Evolutionary conservation across 2,113 vertebrate species (phyloP), one percentile per base, ranked within the genome.

Genomic region (Xenus cinereus): DNA sequence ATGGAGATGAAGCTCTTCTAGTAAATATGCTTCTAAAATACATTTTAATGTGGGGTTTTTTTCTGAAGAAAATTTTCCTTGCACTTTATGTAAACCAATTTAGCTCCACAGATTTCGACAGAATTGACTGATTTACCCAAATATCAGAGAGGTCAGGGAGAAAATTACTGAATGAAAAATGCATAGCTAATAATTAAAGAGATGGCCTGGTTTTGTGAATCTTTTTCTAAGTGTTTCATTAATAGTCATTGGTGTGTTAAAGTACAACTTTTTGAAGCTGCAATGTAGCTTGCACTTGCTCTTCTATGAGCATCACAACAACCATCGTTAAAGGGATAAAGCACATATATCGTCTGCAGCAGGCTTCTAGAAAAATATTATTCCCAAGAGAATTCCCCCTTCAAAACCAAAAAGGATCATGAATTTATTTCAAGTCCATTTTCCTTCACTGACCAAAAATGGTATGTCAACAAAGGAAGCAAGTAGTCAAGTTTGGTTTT

Each of bases 151-250:
- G 93, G 92, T 72, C 74, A 96, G 72, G 45, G 75, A 93, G 87
- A 90, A 75, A 91, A 95, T 56, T 63, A 48, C 14, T 72, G 89
- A 94, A 93, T 89, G 73, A 97, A 90, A 96, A 96, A 90, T 67
- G 69, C 18, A 73, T 39, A 84, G 96, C 91, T 97, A 97, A 98
- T 98, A 93, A 97, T 97, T 97, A 97, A 96, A 90, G 68, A 90
- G 79, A 46, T 68, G 56, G 64, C 41, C 51, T 90, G 69, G 26
- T 35, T 97, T 87, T 91, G 96, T 97, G 92, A 97, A 96, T 97
- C 86, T 96, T 98, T 97, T 68, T 92, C 95, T 53, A 92, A 91
- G 68, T 50, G 66, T 84, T 88, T 91, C 87, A 93, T 94, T 97
- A 96, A 96, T 85, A 83, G 92, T 78, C 82, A 41, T 56, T 22